Evolutionary conservation across 2,797 vertebrate species (phyloP).

Genomic region (Poeciliopsis gracilis): DNA sequence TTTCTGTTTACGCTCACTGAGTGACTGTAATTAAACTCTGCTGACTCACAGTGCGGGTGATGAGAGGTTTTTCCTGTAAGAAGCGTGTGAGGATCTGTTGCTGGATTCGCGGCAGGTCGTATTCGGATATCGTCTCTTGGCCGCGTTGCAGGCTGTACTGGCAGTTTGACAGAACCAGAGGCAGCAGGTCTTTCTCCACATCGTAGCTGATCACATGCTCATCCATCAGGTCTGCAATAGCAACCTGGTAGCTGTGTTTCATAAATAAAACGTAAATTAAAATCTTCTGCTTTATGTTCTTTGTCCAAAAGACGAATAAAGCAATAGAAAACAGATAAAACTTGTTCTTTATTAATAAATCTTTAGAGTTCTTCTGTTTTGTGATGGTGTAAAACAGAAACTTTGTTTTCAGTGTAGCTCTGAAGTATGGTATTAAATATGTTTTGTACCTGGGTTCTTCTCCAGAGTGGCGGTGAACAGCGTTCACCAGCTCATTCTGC

Average conservation of each 20-base stretch:
- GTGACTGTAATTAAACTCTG: background rate
- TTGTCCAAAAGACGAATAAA: background rate
- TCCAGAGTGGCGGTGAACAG: constrained; percentile 69
- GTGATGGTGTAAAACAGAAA: background rate
- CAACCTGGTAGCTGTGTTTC: constrained; percentile 79
- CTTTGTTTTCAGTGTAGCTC: background rate
- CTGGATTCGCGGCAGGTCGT: constrained; percentile 87
- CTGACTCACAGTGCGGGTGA: constrained; percentile 78
- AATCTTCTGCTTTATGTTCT: background rate
- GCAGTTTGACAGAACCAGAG: constrained; percentile 88
- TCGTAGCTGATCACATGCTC: constrained; percentile 89
- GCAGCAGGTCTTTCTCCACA: constrained; percentile 83
- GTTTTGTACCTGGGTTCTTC: constrained; percentile 76
- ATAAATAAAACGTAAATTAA: background rate
- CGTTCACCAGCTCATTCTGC: constrained; percentile 84
- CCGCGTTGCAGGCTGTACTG: constrained; percentile 88
- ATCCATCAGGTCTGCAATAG: constrained; percentile 79
- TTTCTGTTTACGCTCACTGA: background rate
- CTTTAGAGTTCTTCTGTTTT: background rate
- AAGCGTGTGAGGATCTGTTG: constrained; percentile 85
- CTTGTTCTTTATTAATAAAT: background rate
- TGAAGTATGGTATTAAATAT: background rate
- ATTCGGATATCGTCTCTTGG: constrained; percentile 80
- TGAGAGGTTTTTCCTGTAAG: constrained; percentile 87
- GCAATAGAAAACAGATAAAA: background rate